Evolutionary conservation across 2,888 invertebrate genomes (phyloP).

Genomic region (Epinotia brunnichana): DNA sequence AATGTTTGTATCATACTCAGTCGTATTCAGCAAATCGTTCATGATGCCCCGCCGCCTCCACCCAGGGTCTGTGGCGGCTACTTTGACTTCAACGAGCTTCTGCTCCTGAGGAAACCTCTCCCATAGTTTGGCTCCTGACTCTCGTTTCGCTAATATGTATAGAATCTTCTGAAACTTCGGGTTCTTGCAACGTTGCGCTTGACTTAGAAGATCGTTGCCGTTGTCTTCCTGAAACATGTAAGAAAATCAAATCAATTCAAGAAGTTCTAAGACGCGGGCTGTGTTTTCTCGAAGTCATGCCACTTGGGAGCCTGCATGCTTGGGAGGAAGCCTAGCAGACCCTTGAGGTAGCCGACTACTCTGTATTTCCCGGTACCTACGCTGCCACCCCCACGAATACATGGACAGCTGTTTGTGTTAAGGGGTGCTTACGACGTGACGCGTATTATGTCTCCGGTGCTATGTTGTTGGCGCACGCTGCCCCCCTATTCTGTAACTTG

Average conservation of each 20-base stretch:
- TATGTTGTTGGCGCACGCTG: no score
- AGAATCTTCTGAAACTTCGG: constrained; percentile 87
- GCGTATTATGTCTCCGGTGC: no score
- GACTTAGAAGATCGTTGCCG: constrained; percentile 68
- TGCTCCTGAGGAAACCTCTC: constrained; percentile 82
- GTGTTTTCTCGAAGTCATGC: no score
- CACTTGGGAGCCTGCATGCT: no score
- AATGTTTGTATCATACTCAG: constrained; percentile 81
- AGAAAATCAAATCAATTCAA: neutral
- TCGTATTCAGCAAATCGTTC: constrained; percentile 83
- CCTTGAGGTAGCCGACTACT: no score
- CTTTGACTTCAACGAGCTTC: constrained; percentile 84
- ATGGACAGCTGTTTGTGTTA: no score
- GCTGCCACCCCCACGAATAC: no score
- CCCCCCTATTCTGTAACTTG: no score
- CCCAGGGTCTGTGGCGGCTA: constrained; percentile 86
- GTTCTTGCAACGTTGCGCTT: constrained; percentile 80
- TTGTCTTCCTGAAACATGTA: constrained; percentile 57
- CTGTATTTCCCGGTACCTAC: no score
- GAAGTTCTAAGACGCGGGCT: no score
- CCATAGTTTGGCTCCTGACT: constrained; percentile 82
- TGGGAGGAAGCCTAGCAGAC: no score
- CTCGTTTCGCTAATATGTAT: constrained; percentile 83
- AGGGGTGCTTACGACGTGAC: no score
- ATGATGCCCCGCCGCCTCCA: constrained; percentile 88